Evolutionary conservation across 2,888 invertebrate genomes (phyloP), one percentile per base, ranked within the genome.

Genomic region (Ganaspis brasiliensis): DNA sequence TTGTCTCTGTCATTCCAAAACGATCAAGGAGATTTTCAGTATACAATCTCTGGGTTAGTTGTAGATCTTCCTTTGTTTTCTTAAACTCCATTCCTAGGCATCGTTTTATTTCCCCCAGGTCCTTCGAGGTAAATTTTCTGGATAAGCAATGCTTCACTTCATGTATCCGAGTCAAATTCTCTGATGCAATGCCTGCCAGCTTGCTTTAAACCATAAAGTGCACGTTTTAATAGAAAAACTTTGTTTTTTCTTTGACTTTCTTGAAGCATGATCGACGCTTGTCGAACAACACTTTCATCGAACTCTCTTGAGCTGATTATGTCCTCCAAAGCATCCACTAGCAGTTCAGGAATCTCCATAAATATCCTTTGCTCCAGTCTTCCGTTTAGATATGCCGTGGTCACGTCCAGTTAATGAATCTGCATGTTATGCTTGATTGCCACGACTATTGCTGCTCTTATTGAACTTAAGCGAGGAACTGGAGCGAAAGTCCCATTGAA

Each of bases 1-100:
- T 86, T 10, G 77, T 79, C 16, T 86, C 80, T 14, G 57, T 52
- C 86, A 87, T 87, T 14, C 79, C 76, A 73, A 86, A 88, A 12
- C 84, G 75, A 37, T 83, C 72, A 16, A 87, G 74, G 19, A 85
- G 16, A 31, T 83, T 82, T n/a, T 67, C 63, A 10, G 86, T 81
- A 31, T 85, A 84, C 14, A 77, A 78, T 31, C 37, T 74, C 72
- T 85, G 83, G 26, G 74, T 31, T 37, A 78, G 57, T 19, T 49
- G 49, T 19, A 78, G 61, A 12, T 31, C 56, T 12, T 19, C 16
- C 21, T 71, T 16, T 16, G 10, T 40, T 19, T 31, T n/a, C 3
- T 19, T 45, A 21, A 73, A 73, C 16, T 73, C 74, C 16, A 74
- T 77, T 24, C 71, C 49, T 12, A 76, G 67, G 45, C n/a, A n/a